Conservation (phyloP, 2,888 invertebrate genomes). For the Nesidiocoris tenuis region DNA sequence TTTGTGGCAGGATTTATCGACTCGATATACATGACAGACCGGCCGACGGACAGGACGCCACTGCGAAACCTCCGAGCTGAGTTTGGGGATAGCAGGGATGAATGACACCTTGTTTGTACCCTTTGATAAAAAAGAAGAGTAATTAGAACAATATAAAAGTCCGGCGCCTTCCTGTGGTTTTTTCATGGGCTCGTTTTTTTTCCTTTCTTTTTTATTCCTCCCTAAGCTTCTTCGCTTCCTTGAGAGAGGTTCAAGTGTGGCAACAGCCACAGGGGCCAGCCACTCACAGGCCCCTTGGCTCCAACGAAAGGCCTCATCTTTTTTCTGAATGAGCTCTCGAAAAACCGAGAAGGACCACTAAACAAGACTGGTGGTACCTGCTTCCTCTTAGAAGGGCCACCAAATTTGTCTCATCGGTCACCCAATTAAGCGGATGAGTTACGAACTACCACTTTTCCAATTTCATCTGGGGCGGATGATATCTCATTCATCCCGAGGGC, state of each 20-base stretch:
- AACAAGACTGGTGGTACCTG: constrained; percentile 6
- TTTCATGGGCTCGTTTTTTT: neutral
- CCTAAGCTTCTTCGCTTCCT: neutral
- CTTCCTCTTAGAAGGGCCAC: neutral
- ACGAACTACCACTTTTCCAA: constrained; percentile 10
- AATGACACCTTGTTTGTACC: constrained; percentile 29
- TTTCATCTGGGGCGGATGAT: neutral
- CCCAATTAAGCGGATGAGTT: constrained; percentile 26
- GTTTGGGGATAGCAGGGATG: constrained; percentile 5
- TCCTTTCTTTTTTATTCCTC: constrained; percentile 29
- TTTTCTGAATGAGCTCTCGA: neutral
- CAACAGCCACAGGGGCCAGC: neutral
- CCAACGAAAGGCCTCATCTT: neutral
- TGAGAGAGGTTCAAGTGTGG: constrained; percentile 11
- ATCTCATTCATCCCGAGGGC: neutral
- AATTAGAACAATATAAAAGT: constrained; percentile 35
- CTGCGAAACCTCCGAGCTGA: neutral
- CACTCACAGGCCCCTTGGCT: neutral
- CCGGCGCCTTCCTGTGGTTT: constrained; percentile 29
- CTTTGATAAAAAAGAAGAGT: constrained; percentile 25
- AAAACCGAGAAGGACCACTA: neutral
- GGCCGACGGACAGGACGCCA: neutral
- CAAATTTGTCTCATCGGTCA: neutral
- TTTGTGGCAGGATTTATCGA: no score
- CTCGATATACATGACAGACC: neutral